These are phyloP conservation scores for Anastrepha ludens DNA, from an alignment of 1,140 invertebrate species.

Conservation along the genomic window DNA sequence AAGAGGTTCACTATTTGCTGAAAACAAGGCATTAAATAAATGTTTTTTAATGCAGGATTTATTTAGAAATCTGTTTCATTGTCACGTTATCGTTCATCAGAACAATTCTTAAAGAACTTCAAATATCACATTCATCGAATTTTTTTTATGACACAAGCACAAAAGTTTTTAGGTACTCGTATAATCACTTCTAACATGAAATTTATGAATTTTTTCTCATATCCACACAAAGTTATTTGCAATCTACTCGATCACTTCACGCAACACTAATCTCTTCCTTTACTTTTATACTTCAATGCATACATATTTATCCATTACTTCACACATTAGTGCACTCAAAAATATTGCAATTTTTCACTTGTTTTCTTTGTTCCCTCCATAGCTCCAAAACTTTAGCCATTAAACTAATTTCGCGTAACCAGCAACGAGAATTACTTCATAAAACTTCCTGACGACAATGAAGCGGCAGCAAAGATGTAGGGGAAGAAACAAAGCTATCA, in stretches of 20 bases:
- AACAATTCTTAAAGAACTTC: no score
- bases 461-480: not conserved
- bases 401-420: slow-evolving; percentile 47
- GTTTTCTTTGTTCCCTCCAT: not conserved
- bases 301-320: not conserved
- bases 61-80: no score
- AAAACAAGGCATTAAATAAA: no score
- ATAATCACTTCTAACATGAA: no score
- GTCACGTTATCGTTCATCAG: no score
- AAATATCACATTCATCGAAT: no score
- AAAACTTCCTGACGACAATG: slow-evolving; percentile 13
- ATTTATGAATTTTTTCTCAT: not conserved
- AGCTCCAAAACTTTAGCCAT: slow-evolving; percentile 38
- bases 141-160: no score
- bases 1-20: no score
- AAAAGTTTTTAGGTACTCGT: no score
- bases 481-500: not conserved
- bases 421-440: slow-evolving; percentile 48
- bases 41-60: no score
- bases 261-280: not conserved
- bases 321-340: slow-evolving; percentile 13
- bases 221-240: not conserved
- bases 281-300: not conserved
- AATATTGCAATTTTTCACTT: not conserved
- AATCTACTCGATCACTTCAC: slow-evolving; percentile 24